Base-by-base conservation (phyloP, 2,888 invertebrate species). In the Yponomeuta plumbellus region DNA sequence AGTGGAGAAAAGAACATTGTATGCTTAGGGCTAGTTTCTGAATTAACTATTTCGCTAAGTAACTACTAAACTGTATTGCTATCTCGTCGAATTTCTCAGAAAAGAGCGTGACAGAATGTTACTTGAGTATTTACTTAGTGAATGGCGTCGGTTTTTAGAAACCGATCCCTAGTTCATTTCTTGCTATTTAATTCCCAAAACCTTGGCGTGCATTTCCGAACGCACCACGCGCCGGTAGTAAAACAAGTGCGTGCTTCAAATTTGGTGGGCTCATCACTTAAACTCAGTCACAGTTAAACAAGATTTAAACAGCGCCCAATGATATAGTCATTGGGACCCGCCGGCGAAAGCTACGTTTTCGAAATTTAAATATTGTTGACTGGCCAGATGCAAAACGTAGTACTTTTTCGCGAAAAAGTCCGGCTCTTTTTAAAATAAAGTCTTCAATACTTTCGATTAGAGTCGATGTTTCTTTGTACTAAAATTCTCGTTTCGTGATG, bases 261-360 rank as follows among this genome's bases (percentile, higher is more conserved):
- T 67, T 52, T 63, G 65, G 56, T 57, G 64, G 69, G 71, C 75
- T 71, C 62, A 62, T 62, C 62, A 62, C 62, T 62, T 39, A 62
- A 52, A 26, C 20, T 39, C 64, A 64, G 64, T 64, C 64, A 64
- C 64, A 64, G 64, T 72, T 52, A 52, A 52, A 52, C 44, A 52
- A 77, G 71, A 70, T 71, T 73, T 76, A 75, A 77, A 76, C 77
- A 75, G 74, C 75, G 67, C 71, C 73, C 77, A 78, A 77, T 75
- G 78, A 76, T 76, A 76, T 75, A 75, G 70, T 72, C 74, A 74
- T 78, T 71, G 75, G 78, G 80, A 77, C 73, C 72, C 76, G 22
- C 72, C 76, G 22, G 56, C 44, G 23, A 64, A 64, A 64, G 34
- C 26, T 62, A 17, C 26, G 11, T 21, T 6, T 20, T 52, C 44